phyloP scores from a whole-genome alignment of 2,113 vertebrate species.

The Lepus europaeus region DNA sequence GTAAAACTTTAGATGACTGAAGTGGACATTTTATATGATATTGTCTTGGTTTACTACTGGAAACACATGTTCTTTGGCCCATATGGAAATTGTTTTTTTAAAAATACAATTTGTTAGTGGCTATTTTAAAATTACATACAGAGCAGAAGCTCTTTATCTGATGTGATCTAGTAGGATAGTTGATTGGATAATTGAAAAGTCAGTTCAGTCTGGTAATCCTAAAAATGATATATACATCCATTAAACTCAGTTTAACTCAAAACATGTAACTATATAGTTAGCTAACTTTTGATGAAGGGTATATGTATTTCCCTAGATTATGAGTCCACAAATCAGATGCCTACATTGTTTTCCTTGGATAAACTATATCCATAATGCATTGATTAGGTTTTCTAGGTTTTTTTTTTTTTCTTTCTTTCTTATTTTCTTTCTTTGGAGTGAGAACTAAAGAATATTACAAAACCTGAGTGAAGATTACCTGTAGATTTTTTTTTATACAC shows the following conservation, averaged over 20 bases:
- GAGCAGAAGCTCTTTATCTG: conserved; percentile 17
- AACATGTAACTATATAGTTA: not conserved
- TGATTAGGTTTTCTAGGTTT: not conserved
- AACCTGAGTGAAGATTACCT: not conserved
- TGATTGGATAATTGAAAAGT: not conserved
- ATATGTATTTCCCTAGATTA: not conserved
- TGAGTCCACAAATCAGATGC: not conserved
- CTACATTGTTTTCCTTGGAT: not conserved
- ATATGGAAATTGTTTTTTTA: not conserved
- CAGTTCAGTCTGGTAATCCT: not conserved
- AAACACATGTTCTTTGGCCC: not conserved
- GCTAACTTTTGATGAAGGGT: not conserved
- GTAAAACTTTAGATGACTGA: not conserved
- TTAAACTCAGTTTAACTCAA: conserved; percentile 22
- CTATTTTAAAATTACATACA: not conserved
- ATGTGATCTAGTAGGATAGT: not conserved
- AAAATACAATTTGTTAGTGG: not conserved
- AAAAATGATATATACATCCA: not conserved
- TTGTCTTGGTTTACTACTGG: not conserved
- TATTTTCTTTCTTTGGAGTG: not conserved
- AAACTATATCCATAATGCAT: not conserved
- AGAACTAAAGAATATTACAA: not conserved
- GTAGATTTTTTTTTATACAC: not conserved
- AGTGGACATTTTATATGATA: not conserved
- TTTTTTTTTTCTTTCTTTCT: too few species aligned